A percentile compares a stretch with the other conserved stretches of the same genome.
Conservation (phyloP, 92 coral and sea anemone genomes). For the Porites rus region DNA sequence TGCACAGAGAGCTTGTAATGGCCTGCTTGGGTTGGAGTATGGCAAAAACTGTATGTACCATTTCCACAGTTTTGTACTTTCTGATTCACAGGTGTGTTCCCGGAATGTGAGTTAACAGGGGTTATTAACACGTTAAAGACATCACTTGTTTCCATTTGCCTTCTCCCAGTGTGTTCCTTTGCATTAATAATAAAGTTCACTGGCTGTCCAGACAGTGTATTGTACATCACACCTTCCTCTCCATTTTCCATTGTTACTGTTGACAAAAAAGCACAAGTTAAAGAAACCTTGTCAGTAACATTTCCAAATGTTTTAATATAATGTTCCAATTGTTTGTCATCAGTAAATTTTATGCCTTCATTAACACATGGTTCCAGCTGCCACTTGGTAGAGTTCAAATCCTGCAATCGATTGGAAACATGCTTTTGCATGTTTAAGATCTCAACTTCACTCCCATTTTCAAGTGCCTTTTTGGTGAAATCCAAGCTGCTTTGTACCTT, state of each 20-base stretch:
- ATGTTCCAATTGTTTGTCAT: no score
- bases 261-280: neutral
- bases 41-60: slow-evolving; percentile 47
- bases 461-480: no score
- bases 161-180: slow-evolving; percentile 3
- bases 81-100: neutral
- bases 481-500: slow-evolving; percentile 37
- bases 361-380: no score
- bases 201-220: slow-evolving; percentile 39
- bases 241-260: slow-evolving; percentile 50
- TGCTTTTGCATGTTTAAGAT: no score
- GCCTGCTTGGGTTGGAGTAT: slow-evolving; percentile 48
- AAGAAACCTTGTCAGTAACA: no score
- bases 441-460: no score
- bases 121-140: neutral
- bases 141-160: slow-evolving; percentile 20
- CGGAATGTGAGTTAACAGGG: neutral
- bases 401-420: no score
- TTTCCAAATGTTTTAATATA: no score
- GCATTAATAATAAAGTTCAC: slow-evolving; percentile 38
- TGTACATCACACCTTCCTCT: slow-evolving; percentile 49
- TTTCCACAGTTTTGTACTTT: slow-evolving; percentile 2
- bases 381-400: no score
- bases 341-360: no score
- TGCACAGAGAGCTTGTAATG: slow-evolving; percentile 37